Conservation (phyloP, 2,113 vertebrate species). For the Takifugu flavidus region DNA sequence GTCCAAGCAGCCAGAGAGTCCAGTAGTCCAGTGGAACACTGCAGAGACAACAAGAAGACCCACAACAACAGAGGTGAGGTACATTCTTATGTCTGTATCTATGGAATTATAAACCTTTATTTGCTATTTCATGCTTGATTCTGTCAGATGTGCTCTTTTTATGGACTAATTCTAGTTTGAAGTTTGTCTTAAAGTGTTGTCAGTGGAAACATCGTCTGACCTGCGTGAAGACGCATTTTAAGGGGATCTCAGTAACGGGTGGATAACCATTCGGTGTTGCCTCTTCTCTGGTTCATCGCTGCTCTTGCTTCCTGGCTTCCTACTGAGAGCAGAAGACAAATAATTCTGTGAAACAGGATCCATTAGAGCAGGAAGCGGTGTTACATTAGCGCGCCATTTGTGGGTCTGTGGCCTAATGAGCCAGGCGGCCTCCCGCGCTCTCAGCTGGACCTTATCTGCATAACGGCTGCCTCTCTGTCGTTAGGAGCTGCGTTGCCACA, state of each 20-base stretch:
- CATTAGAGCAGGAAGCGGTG: slow-evolving; percentile 96
- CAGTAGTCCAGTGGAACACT: slow-evolving; percentile 76
- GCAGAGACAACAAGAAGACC: slow-evolving; percentile 87
- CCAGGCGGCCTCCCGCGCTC: slow-evolving; percentile 78
- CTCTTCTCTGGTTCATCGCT: slow-evolving; percentile 3
- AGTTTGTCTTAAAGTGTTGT: slow-evolving; percentile 15
- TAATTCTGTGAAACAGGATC: slow-evolving; percentile 89
- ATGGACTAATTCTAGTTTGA: slow-evolving; percentile 1
- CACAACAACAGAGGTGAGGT: slow-evolving; percentile 86
- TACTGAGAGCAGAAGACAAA: slow-evolving; percentile 59
- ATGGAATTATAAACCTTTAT: too few species aligned
- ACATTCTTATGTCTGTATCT: too few species aligned
- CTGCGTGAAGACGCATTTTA: slow-evolving; percentile 9
- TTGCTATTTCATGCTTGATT: too few species aligned
- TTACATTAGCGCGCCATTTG: slow-evolving; percentile 99
- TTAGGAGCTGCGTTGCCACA: slow-evolving; percentile 68
- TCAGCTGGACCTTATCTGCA: slow-evolving; percentile 93
- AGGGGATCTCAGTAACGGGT: slow-evolving; percentile 50
- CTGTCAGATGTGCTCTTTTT: slow-evolving; percentile 5
- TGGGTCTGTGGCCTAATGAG: slow-evolving; percentile 99
- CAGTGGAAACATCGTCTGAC: background rate
- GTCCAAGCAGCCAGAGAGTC: slow-evolving; percentile 83
- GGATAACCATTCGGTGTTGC: slow-evolving; percentile 38
- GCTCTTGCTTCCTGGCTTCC: slow-evolving; percentile 15
- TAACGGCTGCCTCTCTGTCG: slow-evolving; percentile 89